Conservation (phyloP, 1,140 invertebrate genomes). For the Euwallacea fornicatus region DNA sequence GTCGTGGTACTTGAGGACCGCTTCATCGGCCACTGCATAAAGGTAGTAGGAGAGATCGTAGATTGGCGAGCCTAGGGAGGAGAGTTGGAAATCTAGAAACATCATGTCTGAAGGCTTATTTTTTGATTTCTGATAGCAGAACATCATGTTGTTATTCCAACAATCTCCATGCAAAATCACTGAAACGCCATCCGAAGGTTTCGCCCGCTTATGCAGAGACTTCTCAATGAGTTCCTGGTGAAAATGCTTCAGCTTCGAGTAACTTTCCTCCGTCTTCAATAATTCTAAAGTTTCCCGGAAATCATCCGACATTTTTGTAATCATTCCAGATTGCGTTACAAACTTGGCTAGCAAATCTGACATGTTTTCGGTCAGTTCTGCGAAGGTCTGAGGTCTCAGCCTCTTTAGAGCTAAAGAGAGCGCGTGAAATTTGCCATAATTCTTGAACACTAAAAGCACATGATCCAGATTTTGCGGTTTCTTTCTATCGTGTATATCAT, state of each 20-base stretch:
- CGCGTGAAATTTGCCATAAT: slow-evolving; percentile 60
- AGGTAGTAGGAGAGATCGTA: slow-evolving; percentile 63
- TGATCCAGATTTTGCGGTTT: slow-evolving; percentile 55
- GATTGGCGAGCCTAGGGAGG: slow-evolving; percentile 60
- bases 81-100: slow-evolving; percentile 62
- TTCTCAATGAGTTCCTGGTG: slow-evolving; percentile 32
- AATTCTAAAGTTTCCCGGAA: slow-evolving; percentile 28
- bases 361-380: slow-evolving; percentile 42
- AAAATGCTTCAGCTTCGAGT: slow-evolving; percentile 25
- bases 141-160: slow-evolving; percentile 62
- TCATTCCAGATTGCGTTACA: slow-evolving; percentile 26
- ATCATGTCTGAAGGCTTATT: slow-evolving; percentile 39
- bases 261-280: slow-evolving; percentile 16
- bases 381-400: slow-evolving; percentile 50
- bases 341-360: slow-evolving; percentile 43
- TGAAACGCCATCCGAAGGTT: slow-evolving; percentile 30
- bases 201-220: slow-evolving; percentile 21
- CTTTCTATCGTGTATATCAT: slow-evolving; percentile 55
- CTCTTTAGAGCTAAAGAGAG: slow-evolving; percentile 57
- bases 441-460: slow-evolving; percentile 54
- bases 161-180: slow-evolving; percentile 59
- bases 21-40: slow-evolving; percentile 58
- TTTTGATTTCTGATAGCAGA: slow-evolving; percentile 52
- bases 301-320: slow-evolving; percentile 1
- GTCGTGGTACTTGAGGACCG: slow-evolving; percentile 55